These are phyloP conservation scores for Diacarnus erythraeanus DNA, from an alignment of 37 sponge, comb jelly and placozoan species.

Conservation along the genomic window DNA sequence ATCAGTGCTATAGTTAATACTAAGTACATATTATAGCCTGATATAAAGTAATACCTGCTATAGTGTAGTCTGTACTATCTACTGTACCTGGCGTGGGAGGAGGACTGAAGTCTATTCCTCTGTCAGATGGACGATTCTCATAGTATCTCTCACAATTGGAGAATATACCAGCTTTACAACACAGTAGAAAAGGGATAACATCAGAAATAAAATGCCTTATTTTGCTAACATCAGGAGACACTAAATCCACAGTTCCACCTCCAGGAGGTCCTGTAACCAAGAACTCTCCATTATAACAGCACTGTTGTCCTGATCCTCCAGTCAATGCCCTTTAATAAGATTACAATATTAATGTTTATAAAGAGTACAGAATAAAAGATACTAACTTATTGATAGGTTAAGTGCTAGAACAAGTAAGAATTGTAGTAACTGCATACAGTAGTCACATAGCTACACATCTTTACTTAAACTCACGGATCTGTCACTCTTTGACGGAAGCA, in stretches of 20 bases:
- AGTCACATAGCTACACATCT: background rate
- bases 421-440: background rate
- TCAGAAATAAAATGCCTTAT: slow-evolving; percentile 37
- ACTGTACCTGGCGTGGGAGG: slow-evolving; percentile 33
- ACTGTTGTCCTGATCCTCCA: slow-evolving; percentile 54
- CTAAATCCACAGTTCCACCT: slow-evolving; percentile 44
- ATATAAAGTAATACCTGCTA: too few species aligned
- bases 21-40: too few species aligned
- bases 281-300: slow-evolving; percentile 44
- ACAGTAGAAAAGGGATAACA: slow-evolving; percentile 35
- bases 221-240: slow-evolving; percentile 17
- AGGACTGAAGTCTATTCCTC: slow-evolving; percentile 19
- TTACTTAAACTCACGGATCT: too few species aligned
- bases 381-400: too few species aligned
- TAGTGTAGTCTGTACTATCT: too few species aligned
- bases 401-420: too few species aligned
- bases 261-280: slow-evolving; percentile 41
- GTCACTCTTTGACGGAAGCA: slow-evolving; percentile 25
- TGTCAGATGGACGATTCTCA: slow-evolving; percentile 52
- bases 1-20: too few species aligned
- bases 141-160: slow-evolving; percentile 41
- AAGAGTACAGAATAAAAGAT: too few species aligned
- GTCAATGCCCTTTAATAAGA: slow-evolving; percentile 1
- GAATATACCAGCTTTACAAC: slow-evolving; percentile 46
- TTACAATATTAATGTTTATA: too few species aligned